Percentiles rank a stretch among this genome's conserved stretches.
These are phyloP conservation scores for Byasa hedistus DNA, from an alignment of 2,888 invertebrate species.

Conservation along the genomic window DNA sequence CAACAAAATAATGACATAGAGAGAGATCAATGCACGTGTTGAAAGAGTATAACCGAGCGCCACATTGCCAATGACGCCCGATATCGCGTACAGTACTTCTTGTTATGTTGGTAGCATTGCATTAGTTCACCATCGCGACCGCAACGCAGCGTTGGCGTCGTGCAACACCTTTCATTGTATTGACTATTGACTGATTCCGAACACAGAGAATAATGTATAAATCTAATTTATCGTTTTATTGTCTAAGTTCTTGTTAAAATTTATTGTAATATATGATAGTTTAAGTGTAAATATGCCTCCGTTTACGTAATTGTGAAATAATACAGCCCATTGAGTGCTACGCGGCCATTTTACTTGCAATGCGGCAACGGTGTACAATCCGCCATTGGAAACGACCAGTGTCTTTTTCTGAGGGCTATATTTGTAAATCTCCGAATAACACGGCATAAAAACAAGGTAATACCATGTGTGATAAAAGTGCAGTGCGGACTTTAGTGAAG, in stretches of 20 bases:
- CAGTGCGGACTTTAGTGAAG: slow-evolving; percentile 80
- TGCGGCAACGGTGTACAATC: slow-evolving; percentile 86
- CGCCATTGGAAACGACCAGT: slow-evolving; percentile 86
- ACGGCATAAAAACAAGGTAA: slow-evolving; percentile 74
- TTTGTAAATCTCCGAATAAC: slow-evolving; percentile 76
- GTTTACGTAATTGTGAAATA: slow-evolving; percentile 77
- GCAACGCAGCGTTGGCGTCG: slow-evolving; percentile 81
- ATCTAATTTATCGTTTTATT: slow-evolving; percentile 82
- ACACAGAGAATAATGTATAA: slow-evolving; percentile 82
- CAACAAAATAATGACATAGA: slow-evolving; percentile 41
- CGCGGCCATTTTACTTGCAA: slow-evolving; percentile 86
- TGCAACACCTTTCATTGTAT: slow-evolving; percentile 87
- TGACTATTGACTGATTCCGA: slow-evolving; percentile 85
- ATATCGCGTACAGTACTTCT: slow-evolving; percentile 65
- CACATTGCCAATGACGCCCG: slow-evolving; percentile 75
- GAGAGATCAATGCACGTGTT: slow-evolving; percentile 51
- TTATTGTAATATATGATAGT: slow-evolving; percentile 73
- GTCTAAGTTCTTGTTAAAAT: slow-evolving; percentile 75
- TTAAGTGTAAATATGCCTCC: slow-evolving; percentile 77
- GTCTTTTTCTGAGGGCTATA: slow-evolving; percentile 83
- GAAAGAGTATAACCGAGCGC: slow-evolving; percentile 58
- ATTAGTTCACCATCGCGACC: slow-evolving; percentile 80
- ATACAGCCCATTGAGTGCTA: slow-evolving; percentile 78
- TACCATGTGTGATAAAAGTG: slow-evolving; percentile 79
- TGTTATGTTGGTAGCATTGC: slow-evolving; percentile 66